Conservation (phyloP, 92 coral and sea anemone genomes). For the Montipora capitata region DNA sequence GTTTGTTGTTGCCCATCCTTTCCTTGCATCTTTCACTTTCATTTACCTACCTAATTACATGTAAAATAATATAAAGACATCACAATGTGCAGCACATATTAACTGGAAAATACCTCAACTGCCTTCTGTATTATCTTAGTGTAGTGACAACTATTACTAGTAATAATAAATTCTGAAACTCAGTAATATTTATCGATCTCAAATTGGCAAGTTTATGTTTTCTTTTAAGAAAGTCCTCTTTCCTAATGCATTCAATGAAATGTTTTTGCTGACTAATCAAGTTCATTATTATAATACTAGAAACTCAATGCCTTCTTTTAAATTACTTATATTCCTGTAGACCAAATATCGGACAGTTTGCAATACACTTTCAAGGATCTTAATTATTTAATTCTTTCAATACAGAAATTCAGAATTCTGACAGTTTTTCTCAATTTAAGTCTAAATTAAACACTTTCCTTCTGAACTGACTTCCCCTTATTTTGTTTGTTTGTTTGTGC, state of each 20-base stretch:
- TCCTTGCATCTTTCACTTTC: too few relatives aligned
- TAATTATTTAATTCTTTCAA: neutral
- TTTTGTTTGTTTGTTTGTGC: constrained; percentile 16
- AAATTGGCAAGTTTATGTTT: neutral
- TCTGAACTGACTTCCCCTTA: constrained; percentile 7
- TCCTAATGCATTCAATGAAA: neutral
- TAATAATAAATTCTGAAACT: too few relatives aligned
- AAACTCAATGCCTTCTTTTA: neutral
- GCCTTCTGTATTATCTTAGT: too few relatives aligned
- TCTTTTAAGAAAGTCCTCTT: neutral
- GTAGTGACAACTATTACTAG: too few relatives aligned
- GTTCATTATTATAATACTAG: neutral
- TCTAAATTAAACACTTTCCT: constrained; percentile 1
- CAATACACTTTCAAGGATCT: neutral
- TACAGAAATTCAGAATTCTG: constrained; percentile 11
- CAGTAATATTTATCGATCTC: neutral
- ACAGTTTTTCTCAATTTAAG: constrained; percentile 13
- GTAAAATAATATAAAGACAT: too few relatives aligned
- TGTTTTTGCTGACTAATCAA: neutral
- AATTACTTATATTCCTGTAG: too few relatives aligned
- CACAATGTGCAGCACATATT: too few relatives aligned
- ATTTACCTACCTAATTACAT: too few relatives aligned
- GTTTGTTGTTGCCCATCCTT: too few relatives aligned
- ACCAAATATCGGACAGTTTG: neutral
- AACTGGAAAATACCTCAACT: too few relatives aligned